Conservation (phyloP, 2,113 vertebrate species). For the Sigmodon hispidus region DNA sequence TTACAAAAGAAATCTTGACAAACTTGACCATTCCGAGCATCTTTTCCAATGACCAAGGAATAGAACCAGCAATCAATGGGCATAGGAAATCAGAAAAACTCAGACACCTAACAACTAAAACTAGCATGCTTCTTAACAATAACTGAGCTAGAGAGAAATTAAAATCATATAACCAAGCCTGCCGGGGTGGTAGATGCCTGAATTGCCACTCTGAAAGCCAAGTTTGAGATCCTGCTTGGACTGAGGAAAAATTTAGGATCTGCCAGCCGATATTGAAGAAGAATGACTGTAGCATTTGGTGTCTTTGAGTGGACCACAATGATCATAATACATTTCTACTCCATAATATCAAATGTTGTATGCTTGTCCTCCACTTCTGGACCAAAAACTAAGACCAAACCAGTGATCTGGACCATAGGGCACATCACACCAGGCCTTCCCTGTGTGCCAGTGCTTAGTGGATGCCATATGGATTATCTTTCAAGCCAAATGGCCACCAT, state of each 20-base stretch:
- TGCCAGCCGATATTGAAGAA: not conserved
- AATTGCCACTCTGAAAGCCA: no score
- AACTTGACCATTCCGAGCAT: no score
- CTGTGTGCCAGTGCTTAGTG: no score
- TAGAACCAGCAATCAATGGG: no score
- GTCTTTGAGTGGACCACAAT: fast-evolving
- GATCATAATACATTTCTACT: not conserved
- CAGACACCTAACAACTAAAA: not conserved
- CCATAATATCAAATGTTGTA: not conserved
- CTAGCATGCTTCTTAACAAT: not conserved
- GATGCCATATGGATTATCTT: not conserved
- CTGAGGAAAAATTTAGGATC: not conserved
- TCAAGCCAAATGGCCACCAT: not conserved
- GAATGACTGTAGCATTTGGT: not conserved
- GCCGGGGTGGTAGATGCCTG: not conserved
- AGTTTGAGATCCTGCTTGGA: not conserved
- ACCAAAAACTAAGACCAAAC: not conserved
- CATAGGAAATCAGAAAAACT: not conserved
- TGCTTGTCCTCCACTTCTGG: not conserved
- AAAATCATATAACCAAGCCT: not conserved
- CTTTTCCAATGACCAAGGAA: not conserved
- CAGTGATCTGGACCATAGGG: not conserved
- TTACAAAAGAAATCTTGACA: not conserved
- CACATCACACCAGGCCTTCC: not conserved
- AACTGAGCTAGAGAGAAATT: not conserved